Evolutionary conservation across 2,888 invertebrate species (phyloP).

Genomic region (Trissolcus japonicus): DNA sequence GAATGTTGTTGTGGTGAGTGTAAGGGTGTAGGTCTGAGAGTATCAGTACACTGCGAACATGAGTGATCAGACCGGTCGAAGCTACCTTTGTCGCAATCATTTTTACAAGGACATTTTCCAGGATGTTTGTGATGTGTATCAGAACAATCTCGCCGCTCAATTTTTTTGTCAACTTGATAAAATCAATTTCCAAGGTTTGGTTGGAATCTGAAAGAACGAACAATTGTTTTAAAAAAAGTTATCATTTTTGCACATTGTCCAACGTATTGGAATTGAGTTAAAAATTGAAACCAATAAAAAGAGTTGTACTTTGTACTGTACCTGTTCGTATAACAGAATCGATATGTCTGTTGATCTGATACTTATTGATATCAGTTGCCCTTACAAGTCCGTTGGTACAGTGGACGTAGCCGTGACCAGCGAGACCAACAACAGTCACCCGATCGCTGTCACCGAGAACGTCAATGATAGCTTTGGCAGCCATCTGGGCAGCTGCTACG

Average conservation of each 20-base stretch:
- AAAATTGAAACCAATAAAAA: background rate
- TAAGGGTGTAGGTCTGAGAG: conserved; percentile 70
- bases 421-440: conserved; percentile 70
- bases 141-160: conserved; percentile 66
- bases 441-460: conserved; percentile 71
- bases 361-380: conserved; percentile 73
- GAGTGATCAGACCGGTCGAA: conserved; percentile 60
- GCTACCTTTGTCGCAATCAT: conserved; percentile 64
- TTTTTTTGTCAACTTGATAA: conserved; percentile 63
- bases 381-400: conserved; percentile 67
- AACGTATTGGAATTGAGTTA: too few relatives aligned
- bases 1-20: conserved; percentile 61
- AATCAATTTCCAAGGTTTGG: conserved; percentile 65
- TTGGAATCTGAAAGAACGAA: conserved; percentile 62
- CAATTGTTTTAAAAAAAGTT: too few relatives aligned
- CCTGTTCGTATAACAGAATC: conserved; percentile 67
- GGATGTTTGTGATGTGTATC: conserved; percentile 70
- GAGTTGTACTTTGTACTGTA: conserved; percentile 21
- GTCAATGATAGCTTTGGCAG: conserved; percentile 72
- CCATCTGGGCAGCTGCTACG: conserved; percentile 69
- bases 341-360: conserved; percentile 68
- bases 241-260: too few relatives aligned
- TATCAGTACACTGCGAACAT: conserved; percentile 69
- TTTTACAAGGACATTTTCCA: conserved; percentile 64
- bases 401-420: conserved; percentile 62